phyloP scores from a whole-genome alignment of 2,888 invertebrate genomes.

The Sarcophaga carnaria region DNA sequence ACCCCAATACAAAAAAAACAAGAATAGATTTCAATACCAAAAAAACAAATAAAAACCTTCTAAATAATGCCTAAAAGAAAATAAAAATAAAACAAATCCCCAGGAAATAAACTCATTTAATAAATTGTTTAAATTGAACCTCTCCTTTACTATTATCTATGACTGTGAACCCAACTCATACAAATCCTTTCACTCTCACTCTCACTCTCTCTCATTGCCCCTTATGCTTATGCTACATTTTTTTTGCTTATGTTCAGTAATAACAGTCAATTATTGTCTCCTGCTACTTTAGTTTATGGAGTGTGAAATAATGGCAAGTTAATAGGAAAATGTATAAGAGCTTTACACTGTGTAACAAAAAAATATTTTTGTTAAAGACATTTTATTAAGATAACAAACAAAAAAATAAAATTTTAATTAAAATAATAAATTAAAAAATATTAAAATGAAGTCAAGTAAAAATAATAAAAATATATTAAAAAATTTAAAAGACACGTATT shows the following conservation, averaged over 20 bases:
- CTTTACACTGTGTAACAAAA: not conserved
- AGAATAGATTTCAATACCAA: not conserved
- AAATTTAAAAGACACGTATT: too few relatives aligned
- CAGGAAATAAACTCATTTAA: slow-evolving; percentile 56
- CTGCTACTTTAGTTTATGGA: not conserved
- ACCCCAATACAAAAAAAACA: not conserved
- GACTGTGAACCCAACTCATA: not conserved
- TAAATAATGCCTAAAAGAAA: slow-evolving; percentile 15
- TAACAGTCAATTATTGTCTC: not conserved
- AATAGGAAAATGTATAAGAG: not conserved
- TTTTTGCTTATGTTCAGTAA: not conserved
- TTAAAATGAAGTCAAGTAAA: too few relatives aligned
- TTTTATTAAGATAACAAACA: too few relatives aligned
- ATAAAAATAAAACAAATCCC: slow-evolving; percentile 51
- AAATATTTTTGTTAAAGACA: too few relatives aligned
- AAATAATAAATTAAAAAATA: too few relatives aligned
- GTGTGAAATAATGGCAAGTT: not conserved
- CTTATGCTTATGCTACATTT: not conserved
- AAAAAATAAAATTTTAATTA: too few relatives aligned
- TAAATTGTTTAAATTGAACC: slow-evolving; percentile 53
- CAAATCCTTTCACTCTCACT: too few relatives aligned
- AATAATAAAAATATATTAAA: too few relatives aligned
- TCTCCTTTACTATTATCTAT: not conserved
- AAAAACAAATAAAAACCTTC: slow-evolving; percentile 10
- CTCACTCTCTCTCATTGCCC: not conserved